A percentile compares a stretch with the other conserved stretches of the same genome.
Conservation (phyloP, 2,888 invertebrate genomes). For the Molanna angustata region DNA sequence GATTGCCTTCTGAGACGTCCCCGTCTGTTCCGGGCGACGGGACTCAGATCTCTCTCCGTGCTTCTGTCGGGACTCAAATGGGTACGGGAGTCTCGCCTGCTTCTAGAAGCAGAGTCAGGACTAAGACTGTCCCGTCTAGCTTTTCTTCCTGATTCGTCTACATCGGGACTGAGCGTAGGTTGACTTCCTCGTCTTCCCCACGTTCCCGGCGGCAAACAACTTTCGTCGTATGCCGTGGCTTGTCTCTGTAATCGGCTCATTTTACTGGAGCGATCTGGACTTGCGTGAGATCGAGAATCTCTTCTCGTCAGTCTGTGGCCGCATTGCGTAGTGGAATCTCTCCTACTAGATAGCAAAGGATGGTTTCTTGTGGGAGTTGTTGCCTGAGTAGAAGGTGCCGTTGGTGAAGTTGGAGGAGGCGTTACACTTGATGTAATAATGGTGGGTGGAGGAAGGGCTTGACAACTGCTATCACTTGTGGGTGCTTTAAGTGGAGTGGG, state of each 20-base stretch:
- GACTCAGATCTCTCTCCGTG: constrained; percentile 78
- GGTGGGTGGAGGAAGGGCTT: constrained; percentile 67
- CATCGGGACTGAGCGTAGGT: constrained; percentile 80
- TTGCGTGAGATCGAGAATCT: constrained; percentile 64
- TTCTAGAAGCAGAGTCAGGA: constrained; percentile 80
- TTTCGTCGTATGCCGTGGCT: constrained; percentile 87
- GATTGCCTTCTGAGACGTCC: constrained; percentile 75
- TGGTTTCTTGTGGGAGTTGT: constrained; percentile 31
- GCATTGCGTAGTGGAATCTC: constrained; percentile 86
- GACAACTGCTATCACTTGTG: constrained; percentile 59
- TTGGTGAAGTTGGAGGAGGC: constrained; percentile 78
- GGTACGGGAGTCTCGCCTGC: constrained; percentile 69
- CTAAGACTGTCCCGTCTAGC: constrained; percentile 84
- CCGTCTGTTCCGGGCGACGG: constrained; percentile 66
- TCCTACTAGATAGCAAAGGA: constrained; percentile 34
- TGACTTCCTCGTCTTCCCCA: constrained; percentile 75
- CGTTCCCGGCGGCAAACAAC: constrained; percentile 66
- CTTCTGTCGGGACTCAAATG: constrained; percentile 78
- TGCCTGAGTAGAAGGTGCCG: constrained; percentile 46
- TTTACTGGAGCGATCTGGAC: constrained; percentile 62
- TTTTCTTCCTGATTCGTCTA: constrained; percentile 65
- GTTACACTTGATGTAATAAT: constrained; percentile 82
- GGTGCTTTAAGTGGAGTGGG: constrained; percentile 42
- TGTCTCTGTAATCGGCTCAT: constrained; percentile 76
- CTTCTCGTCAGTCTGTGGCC: constrained; percentile 60